These are phyloP conservation scores for Rattus rattus DNA, from an alignment of 2,113 vertebrate species.

Conservation along the genomic window DNA sequence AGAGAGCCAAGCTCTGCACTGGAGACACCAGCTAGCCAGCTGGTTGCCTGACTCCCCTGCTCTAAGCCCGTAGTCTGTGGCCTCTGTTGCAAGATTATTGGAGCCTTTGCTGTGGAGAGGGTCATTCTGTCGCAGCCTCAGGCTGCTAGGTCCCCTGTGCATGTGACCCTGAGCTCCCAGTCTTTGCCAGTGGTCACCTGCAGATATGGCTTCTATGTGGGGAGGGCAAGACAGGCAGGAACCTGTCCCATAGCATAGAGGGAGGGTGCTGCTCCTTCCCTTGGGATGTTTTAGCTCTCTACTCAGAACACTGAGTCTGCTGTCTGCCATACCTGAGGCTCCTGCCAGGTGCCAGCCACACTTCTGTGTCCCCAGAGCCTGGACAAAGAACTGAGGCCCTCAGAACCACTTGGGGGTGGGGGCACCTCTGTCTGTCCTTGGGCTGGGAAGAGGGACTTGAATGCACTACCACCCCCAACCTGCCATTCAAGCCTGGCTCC, in stretches of 20 bases:
- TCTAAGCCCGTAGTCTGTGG: too few species aligned
- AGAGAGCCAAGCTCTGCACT: not conserved
- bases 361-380: not conserved
- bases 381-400: not conserved
- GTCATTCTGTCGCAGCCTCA: fast-evolving
- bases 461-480: not conserved
- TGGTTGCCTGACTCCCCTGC: too few species aligned
- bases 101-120: not conserved
- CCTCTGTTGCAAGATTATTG: not conserved
- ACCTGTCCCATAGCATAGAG: too few species aligned
- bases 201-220: not conserved
- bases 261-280: not conserved
- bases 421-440: not conserved
- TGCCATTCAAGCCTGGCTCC: not conserved
- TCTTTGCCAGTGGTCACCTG: fast-evolving
- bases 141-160: not conserved
- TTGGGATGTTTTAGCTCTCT: not conserved
- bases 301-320: conserved; percentile 20
- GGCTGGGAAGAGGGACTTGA: too few species aligned
- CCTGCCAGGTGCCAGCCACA: not conserved
- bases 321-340: not conserved
- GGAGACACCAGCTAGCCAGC: not conserved
- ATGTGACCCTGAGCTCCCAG: not conserved
- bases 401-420: not conserved
- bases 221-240: not conserved